Evolutionary conservation across 2,113 vertebrate genomes (phyloP), one percentile per base, ranked within the genome.

Genomic region (Lota lota): DNA sequence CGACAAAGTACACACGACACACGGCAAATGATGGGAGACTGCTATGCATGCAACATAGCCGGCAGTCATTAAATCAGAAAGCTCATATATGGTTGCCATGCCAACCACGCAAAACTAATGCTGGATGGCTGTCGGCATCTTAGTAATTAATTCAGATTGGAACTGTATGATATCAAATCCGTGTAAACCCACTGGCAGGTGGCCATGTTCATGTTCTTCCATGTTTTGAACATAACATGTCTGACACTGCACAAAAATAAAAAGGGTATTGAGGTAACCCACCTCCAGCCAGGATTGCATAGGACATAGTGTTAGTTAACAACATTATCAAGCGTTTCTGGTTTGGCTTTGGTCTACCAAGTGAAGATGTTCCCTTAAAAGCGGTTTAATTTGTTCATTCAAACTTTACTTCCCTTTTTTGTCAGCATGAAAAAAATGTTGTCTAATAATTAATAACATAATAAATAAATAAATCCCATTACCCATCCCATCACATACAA

Each of bases 11-110:
- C 50, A 66, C 1, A 22, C n/a, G n/a, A n/a, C 65, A 57, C 53
- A 57, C 51, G 10, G 3, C 7, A 22, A 22, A 14, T 15, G 1
- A 5, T 33, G n/a, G 18, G 18, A 24, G 33, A 54, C 7, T 15
- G 5, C 28, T 28, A 20, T 50, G n/a, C 28, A 64, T 15, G 14
- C 22, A 28, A 28, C 17, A 28, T 17, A 4, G 17, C 24, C 15
- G 33, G 15, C 28, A 33, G 61, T 63, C 33, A 10, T 33, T 63
- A 63, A 63, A 61, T 61, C 59, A 61, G 59, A 15, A 47, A 14
- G 21, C 22, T 17, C 24, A 8, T n/a, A 36, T 63, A 14, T 63
- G 61, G 61, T 63, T 36, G 22, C 22, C 24, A 63, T 33, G 24
- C 61, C 24, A 36, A 63, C 61, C 16, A 15, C 17, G 16, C 24